A percentile compares a stretch with the other conserved stretches of the same genome.
Conservation (phyloP, 2,113 vertebrate genomes). For the Periophthalmodon schlosseri region DNA sequence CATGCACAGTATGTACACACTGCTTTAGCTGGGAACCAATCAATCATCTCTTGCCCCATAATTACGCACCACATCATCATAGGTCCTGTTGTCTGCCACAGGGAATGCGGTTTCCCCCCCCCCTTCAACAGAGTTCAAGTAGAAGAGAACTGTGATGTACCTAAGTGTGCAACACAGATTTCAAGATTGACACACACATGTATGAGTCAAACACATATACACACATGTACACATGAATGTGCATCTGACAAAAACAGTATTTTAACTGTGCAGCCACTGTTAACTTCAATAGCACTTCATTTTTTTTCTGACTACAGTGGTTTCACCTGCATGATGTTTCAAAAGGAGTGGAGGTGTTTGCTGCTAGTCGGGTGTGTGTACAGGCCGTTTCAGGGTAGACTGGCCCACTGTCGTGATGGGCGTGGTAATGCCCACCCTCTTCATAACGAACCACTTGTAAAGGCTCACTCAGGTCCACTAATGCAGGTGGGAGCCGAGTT, state of each 20-base stretch:
- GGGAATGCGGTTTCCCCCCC: conserved; percentile 98
- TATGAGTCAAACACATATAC: conserved; percentile 34
- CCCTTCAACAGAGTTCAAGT: conserved; percentile 96
- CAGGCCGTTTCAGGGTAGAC: conserved; percentile 95
- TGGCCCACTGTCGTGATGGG: conserved; percentile 94
- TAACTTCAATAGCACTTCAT: neutral
- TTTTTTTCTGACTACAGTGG: neutral
- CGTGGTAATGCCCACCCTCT: conserved; percentile 95
- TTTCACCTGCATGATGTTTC: conserved; percentile 95
- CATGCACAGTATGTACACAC: conserved; percentile 46
- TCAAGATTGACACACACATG: conserved; percentile 52
- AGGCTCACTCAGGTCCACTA: conserved; percentile 95
- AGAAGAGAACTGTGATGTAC: conserved; percentile 97
- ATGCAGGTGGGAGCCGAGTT: conserved; percentile 85
- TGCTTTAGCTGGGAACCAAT: conserved; percentile 23
- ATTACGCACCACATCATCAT: conserved; percentile 89
- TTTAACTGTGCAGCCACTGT: conserved; percentile 1
- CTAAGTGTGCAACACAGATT: conserved; percentile 78
- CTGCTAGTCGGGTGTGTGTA: conserved; percentile 89
- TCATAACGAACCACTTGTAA: conserved; percentile 94
- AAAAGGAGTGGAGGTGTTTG: conserved; percentile 87
- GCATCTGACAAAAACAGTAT: conserved; percentile 3
- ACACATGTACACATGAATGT: conserved; percentile 26
- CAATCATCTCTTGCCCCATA: conserved; percentile 32
- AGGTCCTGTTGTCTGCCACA: conserved; percentile 98